phyloP scores from a whole-genome alignment of 2,797 vertebrate species.

The Sibirionetta formosa region DNA sequence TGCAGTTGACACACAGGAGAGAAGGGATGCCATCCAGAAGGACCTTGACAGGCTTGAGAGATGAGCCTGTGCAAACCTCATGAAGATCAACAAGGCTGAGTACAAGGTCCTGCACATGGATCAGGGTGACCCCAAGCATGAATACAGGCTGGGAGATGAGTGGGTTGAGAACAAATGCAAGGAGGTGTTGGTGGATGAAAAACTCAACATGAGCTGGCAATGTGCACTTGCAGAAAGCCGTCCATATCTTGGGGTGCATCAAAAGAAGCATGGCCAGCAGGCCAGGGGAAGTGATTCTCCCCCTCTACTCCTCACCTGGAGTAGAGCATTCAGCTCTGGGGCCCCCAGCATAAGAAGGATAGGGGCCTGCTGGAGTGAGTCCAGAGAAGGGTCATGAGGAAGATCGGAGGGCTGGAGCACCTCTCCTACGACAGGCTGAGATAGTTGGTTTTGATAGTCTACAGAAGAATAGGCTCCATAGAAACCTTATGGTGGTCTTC shows the following conservation, averaged over 20 bases:
- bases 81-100: background rate
- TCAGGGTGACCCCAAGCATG: background rate
- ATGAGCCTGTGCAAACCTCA: background rate
- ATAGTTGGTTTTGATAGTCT: background rate
- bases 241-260: background rate
- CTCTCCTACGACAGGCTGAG: background rate
- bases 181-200: no score
- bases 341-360: background rate
- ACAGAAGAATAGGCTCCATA: background rate
- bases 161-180: background rate
- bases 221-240: background rate
- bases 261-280: background rate
- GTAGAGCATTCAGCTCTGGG: background rate
- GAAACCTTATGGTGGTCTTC: background rate
- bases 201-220: background rate
- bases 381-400: background rate
- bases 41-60: background rate
- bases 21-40: background rate
- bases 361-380: background rate
- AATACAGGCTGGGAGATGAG: background rate
- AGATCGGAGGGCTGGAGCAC: background rate
- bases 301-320: background rate
- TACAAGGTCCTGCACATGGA: no score
- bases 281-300: background rate
- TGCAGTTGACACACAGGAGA: background rate